Percentiles rank a stretch among this genome's conserved stretches.
phyloP scores from a whole-genome alignment of 2,113 vertebrate genomes.

The Anolis carolinensis region DNA sequence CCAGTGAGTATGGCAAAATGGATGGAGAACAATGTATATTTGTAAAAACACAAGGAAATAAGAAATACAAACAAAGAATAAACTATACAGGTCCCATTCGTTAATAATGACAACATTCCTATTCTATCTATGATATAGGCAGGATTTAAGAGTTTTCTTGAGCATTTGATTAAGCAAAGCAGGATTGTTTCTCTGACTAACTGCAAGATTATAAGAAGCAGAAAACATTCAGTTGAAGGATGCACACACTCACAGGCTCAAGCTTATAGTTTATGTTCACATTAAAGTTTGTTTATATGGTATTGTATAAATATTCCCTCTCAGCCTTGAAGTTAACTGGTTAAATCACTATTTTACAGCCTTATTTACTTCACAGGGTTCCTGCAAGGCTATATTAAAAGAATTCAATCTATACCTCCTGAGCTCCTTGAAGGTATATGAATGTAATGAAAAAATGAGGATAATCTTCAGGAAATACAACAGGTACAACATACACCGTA shows the following conservation, averaged over 20 bases:
- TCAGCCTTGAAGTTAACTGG: not conserved
- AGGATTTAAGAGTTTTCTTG: not conserved
- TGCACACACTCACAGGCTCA: not conserved
- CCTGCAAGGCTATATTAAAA: not conserved
- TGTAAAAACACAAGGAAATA: not conserved
- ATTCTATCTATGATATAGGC: not conserved
- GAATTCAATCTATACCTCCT: not conserved
- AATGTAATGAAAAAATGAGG: not conserved
- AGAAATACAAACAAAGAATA: not conserved
- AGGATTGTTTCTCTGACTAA: not conserved
- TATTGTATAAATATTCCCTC: not conserved
- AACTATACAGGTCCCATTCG: not conserved
- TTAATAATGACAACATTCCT: not conserved
- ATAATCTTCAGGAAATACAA: not conserved
- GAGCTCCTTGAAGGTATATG: not conserved
- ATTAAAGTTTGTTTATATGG: not conserved
- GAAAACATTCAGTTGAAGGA: not conserved
- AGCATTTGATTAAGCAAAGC: not conserved
- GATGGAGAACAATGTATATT: not conserved
- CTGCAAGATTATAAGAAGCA: not conserved
- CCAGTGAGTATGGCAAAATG: not conserved
- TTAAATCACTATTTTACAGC: not conserved
- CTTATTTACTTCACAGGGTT: not conserved
- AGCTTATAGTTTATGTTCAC: not conserved
- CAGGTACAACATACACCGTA: not conserved